Base-by-base conservation (phyloP, 2,888 invertebrate genomes). In the Thumatha senex region DNA sequence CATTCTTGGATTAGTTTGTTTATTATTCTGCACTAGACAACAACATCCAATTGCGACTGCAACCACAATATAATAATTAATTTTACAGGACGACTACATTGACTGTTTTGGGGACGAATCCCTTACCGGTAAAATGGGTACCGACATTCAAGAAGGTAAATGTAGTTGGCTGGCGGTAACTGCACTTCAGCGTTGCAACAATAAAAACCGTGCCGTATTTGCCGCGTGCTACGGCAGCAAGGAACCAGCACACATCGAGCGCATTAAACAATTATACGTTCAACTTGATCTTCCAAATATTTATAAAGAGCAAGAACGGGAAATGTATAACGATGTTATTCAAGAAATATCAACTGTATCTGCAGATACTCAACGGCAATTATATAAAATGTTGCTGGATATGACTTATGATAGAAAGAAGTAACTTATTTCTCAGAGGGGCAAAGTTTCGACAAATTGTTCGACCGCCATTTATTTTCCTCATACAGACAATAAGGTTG, bases 121-220 rank as follows among this genome's bases (percentile, higher is more conserved):
- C 1, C 84, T 95, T 0, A 97, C 95, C 0, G 99, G 98, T 0
- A 99, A 99, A 92, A 85, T 93, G 12, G 96, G 97, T 4, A 96
- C 95, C 0, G 98, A 99, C 74, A 98, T 99, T 63, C 93, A 95
- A 78, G 97, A 98, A 72, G 97, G 98, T 38, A 99, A 99, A 85
- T 99, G 98, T 81, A 94, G 97, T 0, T 99, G 99, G 99, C 86
- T 98, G 34, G 94, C 96, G 0, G 96, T 98, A 0, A 95, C 95
- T 97, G 95, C 49, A 24, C 91, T 98, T 57, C 94, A 96, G 80
- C 92, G 94, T 41, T 95, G 95, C 13, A 94, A 90, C 46, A 86
- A 93, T 0, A 88, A 92, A 4, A 96, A 97, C 70, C 92, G 92
- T 49, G 57, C 63, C 2, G 76, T 81, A 30, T 93, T 97, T 82